Base-by-base conservation (phyloP, 1,140 invertebrate genomes). In the Meloidogyne floridensis region DNA sequence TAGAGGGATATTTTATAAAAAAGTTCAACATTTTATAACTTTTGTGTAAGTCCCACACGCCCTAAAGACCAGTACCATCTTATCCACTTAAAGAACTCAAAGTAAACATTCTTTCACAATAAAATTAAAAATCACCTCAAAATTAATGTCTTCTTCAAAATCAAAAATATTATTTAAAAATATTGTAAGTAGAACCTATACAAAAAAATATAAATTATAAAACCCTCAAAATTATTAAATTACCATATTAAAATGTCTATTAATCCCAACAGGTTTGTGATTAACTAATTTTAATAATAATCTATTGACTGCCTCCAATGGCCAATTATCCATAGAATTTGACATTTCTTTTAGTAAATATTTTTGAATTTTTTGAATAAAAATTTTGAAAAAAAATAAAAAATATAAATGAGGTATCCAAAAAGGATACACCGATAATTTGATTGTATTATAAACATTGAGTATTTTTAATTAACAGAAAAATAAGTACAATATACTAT, bases 111-210 rank as follows among this genome's bases (percentile, higher is more conserved):
- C 32, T 32, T 32, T 32, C 32, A 32, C 32, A 47, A 43, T 8
- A 75, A 20, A 20, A 8, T 43, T 70, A 15, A 32, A 72, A 15
- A 69, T 13, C 20, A 79, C 77, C 18, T 79, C 77, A 72, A 79
- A 79, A 47, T 79, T 79, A 6, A 79, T 79, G 18, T 79, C 77
- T 10, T 79, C 77, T 47, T 79, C 77, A 53, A 42, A 79, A 43
- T 79, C 77, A 47, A 69, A 79, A 79, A 79, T 72, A 18, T 79
- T 79, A 56, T 79, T 79, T 20, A 79, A 71, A 72, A 71, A 79
- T 10, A 71, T 71, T 13, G 72, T 43, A 51, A 79, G 65, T 2
- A 65, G 59, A n/a, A 65, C 59, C 59, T 65, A 65, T 2, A 65
- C 6, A 8, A 65, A 65, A 65, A n/a, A n/a, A 54, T 54, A 9